Base-by-base conservation (phyloP, 2,113 vertebrate species). In the Hypomesus transpacificus region DNA sequence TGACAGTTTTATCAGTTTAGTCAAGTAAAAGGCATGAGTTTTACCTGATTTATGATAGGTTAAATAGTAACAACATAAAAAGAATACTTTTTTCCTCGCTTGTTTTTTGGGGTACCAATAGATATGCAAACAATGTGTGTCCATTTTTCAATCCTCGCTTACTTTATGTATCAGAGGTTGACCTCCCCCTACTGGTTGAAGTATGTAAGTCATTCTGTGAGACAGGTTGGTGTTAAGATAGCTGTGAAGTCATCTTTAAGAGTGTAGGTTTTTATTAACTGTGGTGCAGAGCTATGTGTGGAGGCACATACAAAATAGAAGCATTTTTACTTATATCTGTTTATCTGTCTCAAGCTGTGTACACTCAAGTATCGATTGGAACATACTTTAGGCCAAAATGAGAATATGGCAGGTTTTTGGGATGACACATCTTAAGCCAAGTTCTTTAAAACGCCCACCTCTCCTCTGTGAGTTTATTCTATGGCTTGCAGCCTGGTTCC, bases 371-470 rank as follows among this genome's bases (percentile, higher is more conserved):
- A 90, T 89, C 77, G 86, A 88, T 89, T 77, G 18, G 69, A 80
- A 75, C 74, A 80, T 51, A 84, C 86, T 84, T 88, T 75, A 0
- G 84, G 87, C 81, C 74, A 86, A 78, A 84, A 77, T 69, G 53
- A 46, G 7, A 46, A 46, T 46, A 9, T 75, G 80, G 88, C 83
- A 71, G 67, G 63, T 71, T 80, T 24, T 76, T 83, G 85, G 86
- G 84, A 83, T 85, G 86, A 90, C 85, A 85, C 87, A 88, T 89
- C 87, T 86, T 66, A 88, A 83, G 85, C 62, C 83, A 71, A 73
- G 74, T 87, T 79, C 88, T 75, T 85, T 78, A 78, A 75, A 78
- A 88, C 88, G 86, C 88, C 88, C 83, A 81, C 51, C 71, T 74
- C 83, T 81, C 82, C 75, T 82, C 71, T 80, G 75, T 67, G 81